Conservation (phyloP, 2,113 vertebrate genomes). For the Laticauda laticaudata region DNA sequence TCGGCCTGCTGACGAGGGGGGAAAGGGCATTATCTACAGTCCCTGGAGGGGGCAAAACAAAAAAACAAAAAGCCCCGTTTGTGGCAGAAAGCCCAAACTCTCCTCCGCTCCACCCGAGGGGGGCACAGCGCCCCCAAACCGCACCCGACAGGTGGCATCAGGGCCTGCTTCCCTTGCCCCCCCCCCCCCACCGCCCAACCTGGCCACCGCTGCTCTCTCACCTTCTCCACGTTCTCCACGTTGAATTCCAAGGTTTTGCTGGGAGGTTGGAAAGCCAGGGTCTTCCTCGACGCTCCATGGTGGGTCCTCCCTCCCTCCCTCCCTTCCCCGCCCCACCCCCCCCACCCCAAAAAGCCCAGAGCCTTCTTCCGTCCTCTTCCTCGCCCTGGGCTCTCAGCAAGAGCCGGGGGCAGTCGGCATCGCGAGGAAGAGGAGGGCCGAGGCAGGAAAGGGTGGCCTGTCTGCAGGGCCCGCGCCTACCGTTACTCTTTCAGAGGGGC, state of each 20-base stretch:
- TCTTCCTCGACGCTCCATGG: conserved; percentile 51
- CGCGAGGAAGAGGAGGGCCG: conserved; percentile 4
- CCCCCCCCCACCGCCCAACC: conserved; percentile 4
- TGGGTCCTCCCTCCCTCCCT: background rate
- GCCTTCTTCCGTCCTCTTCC: conserved; percentile 15
- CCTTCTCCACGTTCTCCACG: conserved; percentile 97
- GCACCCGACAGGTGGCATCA: no score
- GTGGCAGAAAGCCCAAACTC: background rate
- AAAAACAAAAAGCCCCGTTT: no score
- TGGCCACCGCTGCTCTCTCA: conserved; percentile 63
- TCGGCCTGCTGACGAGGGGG: background rate
- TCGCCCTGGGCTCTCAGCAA: conserved; percentile 38
- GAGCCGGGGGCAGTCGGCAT: conserved; percentile 38
- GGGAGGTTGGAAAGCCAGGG: conserved; percentile 72
- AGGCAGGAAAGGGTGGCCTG: conserved; percentile 12
- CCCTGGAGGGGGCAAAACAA: background rate
- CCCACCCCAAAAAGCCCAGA: background rate
- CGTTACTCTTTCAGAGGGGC: background rate
- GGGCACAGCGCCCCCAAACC: background rate
- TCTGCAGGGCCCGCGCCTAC: background rate
- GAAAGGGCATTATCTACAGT: background rate
- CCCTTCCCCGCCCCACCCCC: no score
- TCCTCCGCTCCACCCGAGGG: background rate
- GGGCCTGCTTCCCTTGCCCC: no score
- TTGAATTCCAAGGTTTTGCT: conserved; percentile 88